These are phyloP conservation scores for Agrochola litura DNA, from an alignment of 2,888 invertebrate genomes.

Conservation along the genomic window DNA sequence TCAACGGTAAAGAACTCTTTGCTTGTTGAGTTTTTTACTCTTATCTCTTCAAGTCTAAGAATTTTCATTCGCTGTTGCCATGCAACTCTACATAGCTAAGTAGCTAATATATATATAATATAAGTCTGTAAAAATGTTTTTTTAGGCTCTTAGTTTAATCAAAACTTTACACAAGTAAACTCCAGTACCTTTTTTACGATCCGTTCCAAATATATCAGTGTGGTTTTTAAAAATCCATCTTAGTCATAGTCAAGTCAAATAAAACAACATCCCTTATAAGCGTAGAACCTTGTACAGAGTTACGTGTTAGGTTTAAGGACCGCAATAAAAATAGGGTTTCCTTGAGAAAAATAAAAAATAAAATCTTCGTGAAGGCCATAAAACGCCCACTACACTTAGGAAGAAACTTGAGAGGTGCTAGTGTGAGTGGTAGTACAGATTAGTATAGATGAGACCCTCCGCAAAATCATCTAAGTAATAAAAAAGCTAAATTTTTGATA, in stretches of 20 bases:
- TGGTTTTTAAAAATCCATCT: too few species aligned
- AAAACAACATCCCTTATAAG: not conserved
- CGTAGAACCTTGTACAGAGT: slow-evolving; percentile 23
- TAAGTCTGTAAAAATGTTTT: too few species aligned
- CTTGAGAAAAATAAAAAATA: slow-evolving; percentile 37
- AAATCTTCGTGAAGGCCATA: slow-evolving; percentile 44
- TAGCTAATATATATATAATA: too few species aligned
- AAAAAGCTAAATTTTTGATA: too few species aligned
- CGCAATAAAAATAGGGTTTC: slow-evolving; percentile 53
- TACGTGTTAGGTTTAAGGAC: slow-evolving; percentile 48
- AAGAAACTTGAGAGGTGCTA: slow-evolving; percentile 22
- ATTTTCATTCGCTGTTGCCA: not conserved
- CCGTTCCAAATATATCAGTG: too few species aligned
- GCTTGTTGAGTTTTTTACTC: not conserved
- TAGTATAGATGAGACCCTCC: too few species aligned
- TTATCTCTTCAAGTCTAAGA: not conserved
- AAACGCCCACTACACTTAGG: slow-evolving; percentile 45
- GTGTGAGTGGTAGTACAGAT: not conserved
- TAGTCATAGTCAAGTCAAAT: too few species aligned
- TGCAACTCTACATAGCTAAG: not conserved
- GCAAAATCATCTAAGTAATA: too few species aligned
- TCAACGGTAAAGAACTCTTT: not conserved
- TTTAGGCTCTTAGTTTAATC: too few species aligned
- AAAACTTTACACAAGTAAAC: too few species aligned
- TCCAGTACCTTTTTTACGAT: too few species aligned